Conservation (phyloP, 2,797 vertebrate species). For the Peromyscus eremicus region DNA sequence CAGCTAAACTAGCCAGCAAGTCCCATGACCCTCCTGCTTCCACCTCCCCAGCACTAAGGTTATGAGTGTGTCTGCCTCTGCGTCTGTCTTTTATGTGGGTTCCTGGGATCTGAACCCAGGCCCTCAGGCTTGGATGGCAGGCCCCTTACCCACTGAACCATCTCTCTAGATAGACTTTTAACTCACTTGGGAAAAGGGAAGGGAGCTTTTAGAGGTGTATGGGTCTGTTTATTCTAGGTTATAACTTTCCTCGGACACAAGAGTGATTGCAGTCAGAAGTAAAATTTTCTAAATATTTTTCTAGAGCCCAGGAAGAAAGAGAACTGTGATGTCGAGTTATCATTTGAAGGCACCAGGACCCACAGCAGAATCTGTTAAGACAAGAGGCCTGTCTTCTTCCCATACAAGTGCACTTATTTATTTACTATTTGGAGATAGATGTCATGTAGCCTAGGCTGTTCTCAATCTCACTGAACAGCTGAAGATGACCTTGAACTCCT, state of each 20-base stretch:
- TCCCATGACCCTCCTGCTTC: neutral
- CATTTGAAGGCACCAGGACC: slow-evolving; percentile 51
- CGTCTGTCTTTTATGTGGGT: neutral
- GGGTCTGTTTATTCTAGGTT: neutral
- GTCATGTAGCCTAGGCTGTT: neutral
- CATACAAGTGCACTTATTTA: neutral
- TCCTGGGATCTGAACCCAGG: neutral
- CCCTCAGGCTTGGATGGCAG: no score
- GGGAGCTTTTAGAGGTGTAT: slow-evolving; percentile 18
- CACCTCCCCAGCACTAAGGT: neutral
- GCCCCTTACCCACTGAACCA: neutral
- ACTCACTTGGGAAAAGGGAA: slow-evolving; percentile 53
- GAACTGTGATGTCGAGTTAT: slow-evolving; percentile 8
- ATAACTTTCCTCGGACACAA: neutral
- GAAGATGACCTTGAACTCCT: neutral
- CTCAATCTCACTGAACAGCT: neutral
- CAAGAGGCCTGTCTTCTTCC: slow-evolving; percentile 46
- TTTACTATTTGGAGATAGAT: neutral
- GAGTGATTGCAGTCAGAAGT: neutral
- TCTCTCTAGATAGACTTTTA: neutral
- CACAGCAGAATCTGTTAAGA: neutral
- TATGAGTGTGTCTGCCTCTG: no score
- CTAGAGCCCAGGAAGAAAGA: neutral
- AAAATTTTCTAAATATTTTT: neutral
- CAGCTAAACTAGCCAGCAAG: neutral